Evolutionary conservation across 2,113 vertebrate species (phyloP), one percentile per base, ranked within the genome.

Genomic region (Gambusia affinis): DNA sequence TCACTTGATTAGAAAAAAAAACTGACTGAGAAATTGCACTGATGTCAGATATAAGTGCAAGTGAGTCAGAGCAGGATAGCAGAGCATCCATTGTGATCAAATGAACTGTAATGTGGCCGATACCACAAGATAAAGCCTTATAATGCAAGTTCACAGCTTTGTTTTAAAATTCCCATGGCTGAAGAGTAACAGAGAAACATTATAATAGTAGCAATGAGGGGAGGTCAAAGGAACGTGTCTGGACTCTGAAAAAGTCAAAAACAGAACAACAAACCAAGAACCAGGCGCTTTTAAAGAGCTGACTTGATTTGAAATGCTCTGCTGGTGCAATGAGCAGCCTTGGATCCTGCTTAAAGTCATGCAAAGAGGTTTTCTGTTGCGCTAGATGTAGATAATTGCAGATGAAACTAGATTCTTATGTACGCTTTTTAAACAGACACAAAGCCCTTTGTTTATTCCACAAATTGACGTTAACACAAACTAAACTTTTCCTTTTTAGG

Each of bases 31-130:
- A 85, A 72, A 82, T 64, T 54, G 47, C 64, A 51, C 44, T 17
- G 60, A 85, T 77, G 74, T 80, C 64, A 63, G 84, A 83, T 87
- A 83, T 87, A 82, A 88, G 83, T 85, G 87, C 60, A 19, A 83
- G 80, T 66, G 75, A 82, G 76, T 60, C 76, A 12, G 67, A 69
- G 57, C 28, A 77, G 85, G 51, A 71, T 47, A 80, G 71, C 64
- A 70, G 61, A 83, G 63, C 29, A 35, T n/a, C 60, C 0, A 0
- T 66, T 61, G 30, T 42, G 80, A 84, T 74, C 76, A 80, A 66
- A 76, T 86, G 68, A 86, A 72, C 72, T 86, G 76, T 89, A 76
- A 90, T 83, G 78, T 51, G 69, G 79, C 76, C 75, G 37, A 75
- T 79, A 42, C 63, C 67, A 30, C 70, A 81, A 8, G 14, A 82